Base-by-base conservation (phyloP, 1,140 invertebrate species). In the Matsumurasca onukii region DNA sequence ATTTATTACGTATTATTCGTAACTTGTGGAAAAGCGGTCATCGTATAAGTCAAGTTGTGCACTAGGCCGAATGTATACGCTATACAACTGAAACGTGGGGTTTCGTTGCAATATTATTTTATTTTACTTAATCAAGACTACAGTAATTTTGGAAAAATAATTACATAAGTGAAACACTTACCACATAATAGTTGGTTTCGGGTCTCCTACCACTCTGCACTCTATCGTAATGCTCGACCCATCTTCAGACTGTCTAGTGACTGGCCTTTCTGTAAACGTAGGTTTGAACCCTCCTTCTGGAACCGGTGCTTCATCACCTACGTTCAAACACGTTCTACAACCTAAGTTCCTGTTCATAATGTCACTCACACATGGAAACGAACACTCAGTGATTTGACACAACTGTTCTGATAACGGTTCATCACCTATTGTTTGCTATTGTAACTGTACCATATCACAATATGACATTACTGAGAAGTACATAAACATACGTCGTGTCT, bases 211-310 rank as follows among this genome's bases (percentile, higher is more conserved):
- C 77, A 97, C 91, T 84, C 94, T 86, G 83, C 95, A 98, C 84
- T 98, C 94, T 82, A 99, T 97, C 70, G 90, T 90, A 75, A 98
- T 94, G 80, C 91, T 94, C 76, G 87, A 88, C 75, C 93, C 93
- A 83, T 96, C 93, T 73, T 97, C 94, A 70, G 91, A 92, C 85
- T 98, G 96, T 81, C 92, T 88, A 79, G 98, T 98, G 76, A 94
- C 86, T 27, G 96, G 96, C 82, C 96, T 88, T 86, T 97, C 94
- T 73, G 94, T 97, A 84, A 99, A 98, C 69, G 93, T 95, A 63
- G 95, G 95, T 82, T 93, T 94, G 78, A 93, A 91, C 77, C 91
- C 94, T 80, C 94, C 91, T 73, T 91, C 89, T 69, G 92, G 92
- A 74, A 93, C 89, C 66, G 92, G 90, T 76, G 92, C 91, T 83